A percentile compares a stretch with the other conserved stretches of the same genome.
These are phyloP conservation scores for Acestrorhynchus altus DNA, from an alignment of 2,797 vertebrate species.

Conservation along the genomic window DNA sequence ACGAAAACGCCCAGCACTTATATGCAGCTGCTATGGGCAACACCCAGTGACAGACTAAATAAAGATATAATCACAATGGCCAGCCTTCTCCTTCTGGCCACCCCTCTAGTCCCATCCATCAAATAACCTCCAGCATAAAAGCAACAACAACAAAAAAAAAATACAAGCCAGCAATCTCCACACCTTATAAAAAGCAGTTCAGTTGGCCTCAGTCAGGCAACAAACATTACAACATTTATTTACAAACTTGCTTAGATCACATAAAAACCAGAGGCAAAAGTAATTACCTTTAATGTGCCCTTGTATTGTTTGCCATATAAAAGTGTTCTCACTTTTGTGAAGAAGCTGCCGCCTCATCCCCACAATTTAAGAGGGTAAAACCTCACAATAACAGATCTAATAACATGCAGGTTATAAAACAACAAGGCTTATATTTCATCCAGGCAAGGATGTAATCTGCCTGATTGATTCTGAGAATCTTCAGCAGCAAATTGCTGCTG, in stretches of 20 bases:
- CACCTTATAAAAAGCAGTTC: constrained; percentile 60
- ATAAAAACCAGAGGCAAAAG: constrained; percentile 60
- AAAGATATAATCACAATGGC: constrained; percentile 64
- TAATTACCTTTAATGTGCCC: constrained; percentile 59
- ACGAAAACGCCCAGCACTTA: constrained; percentile 4
- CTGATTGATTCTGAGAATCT: constrained; percentile 63
- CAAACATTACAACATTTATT: constrained; percentile 51
- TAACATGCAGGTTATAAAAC: constrained; percentile 64
- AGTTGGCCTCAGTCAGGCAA: neutral
- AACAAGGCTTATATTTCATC: constrained; percentile 48
- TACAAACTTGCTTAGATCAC: constrained; percentile 69
- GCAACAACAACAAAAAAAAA: constrained; percentile 4
- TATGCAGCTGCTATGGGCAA: neutral
- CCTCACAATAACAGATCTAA: constrained; percentile 66
- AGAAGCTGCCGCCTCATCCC: constrained; percentile 38
- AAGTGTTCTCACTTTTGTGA: constrained; percentile 23
- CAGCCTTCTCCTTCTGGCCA: constrained; percentile 57
- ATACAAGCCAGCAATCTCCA: constrained; percentile 61
- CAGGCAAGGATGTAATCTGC: constrained; percentile 53
- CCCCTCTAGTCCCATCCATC: constrained; percentile 56
- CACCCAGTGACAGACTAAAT: constrained; percentile 66
- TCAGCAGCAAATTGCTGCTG: constrained; percentile 57
- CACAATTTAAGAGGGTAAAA: constrained; percentile 59
- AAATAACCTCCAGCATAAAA: constrained; percentile 1
- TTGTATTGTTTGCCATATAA: constrained; percentile 64